These are phyloP conservation scores for Tangara arthus DNA, from an alignment of 2,797 vertebrate genomes.

Conservation along the genomic window DNA sequence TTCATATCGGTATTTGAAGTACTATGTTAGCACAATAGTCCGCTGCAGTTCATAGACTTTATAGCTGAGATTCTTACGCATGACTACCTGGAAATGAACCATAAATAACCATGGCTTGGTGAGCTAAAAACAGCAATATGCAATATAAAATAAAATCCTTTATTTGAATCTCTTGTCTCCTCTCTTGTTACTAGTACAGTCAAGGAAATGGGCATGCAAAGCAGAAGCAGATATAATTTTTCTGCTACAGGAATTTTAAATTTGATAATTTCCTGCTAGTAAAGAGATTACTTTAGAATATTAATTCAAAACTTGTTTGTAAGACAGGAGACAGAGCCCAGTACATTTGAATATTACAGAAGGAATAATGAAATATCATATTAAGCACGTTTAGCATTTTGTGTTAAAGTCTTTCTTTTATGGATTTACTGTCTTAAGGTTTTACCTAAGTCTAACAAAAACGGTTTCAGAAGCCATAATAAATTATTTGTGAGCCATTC, in stretches of 20 bases:
- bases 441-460: not conserved
- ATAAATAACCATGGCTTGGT: conserved; percentile 14
- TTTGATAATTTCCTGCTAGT: not conserved
- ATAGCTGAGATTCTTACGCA: not conserved
- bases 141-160: not conserved
- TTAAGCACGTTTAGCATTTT: not conserved
- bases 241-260: not conserved
- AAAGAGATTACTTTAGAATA: not conserved
- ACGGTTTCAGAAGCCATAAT: not conserved
- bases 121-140: conserved; percentile 31
- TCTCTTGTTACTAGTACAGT: not conserved
- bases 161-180: not conserved
- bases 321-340: not conserved
- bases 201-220: not conserved
- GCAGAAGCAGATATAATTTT: not conserved
- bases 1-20: not conserved
- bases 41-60: not conserved
- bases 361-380: not conserved
- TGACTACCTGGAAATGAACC: conserved; percentile 51
- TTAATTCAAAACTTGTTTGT: not conserved
- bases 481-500: conserved; percentile 12
- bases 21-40: not conserved
- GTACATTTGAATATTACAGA: not conserved
- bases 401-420: not conserved
- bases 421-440: not conserved